Percentiles rank a stretch among this genome's conserved stretches.
These are phyloP conservation scores for Eurystomus glaucurus DNA, from an alignment of 2,797 vertebrate species.

Conservation along the genomic window DNA sequence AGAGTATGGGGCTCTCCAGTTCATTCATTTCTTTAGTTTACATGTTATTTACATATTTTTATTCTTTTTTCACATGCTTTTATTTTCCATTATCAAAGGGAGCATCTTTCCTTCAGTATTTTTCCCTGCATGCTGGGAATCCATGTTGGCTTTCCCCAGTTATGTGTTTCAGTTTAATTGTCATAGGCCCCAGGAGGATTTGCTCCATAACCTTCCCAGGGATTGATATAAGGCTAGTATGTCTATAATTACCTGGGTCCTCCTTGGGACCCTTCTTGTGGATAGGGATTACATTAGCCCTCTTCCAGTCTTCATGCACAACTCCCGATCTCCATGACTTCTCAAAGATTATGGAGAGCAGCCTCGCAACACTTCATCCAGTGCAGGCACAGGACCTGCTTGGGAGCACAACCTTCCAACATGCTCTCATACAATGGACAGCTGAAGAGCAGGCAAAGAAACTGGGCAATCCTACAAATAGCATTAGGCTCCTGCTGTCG, in stretches of 20 bases:
- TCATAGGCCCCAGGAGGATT: no score
- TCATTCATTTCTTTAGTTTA: neutral
- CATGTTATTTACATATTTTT: neutral
- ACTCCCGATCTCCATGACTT: no score
- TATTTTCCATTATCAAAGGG: neutral
- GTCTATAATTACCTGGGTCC: no score
- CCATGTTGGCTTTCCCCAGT: no score
- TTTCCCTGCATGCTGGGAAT: neutral
- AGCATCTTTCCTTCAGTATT: neutral
- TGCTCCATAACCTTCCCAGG: no score
- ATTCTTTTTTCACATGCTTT: neutral
- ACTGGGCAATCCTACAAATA: neutral
- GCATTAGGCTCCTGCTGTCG: neutral
- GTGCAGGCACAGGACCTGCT: neutral
- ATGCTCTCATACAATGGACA: accelerated
- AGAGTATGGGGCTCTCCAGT: neutral
- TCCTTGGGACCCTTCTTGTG: no score
- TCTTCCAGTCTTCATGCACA: no score
- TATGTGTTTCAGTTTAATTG: no score
- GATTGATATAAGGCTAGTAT: no score
- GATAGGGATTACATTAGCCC: no score
- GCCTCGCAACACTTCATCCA: neutral
- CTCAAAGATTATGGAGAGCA: no score
- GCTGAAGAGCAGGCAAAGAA: neutral
- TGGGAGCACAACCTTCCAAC: neutral